Evolutionary conservation across 2,888 invertebrate species (phyloP).

Genomic region (Drosophila putrida): DNA sequence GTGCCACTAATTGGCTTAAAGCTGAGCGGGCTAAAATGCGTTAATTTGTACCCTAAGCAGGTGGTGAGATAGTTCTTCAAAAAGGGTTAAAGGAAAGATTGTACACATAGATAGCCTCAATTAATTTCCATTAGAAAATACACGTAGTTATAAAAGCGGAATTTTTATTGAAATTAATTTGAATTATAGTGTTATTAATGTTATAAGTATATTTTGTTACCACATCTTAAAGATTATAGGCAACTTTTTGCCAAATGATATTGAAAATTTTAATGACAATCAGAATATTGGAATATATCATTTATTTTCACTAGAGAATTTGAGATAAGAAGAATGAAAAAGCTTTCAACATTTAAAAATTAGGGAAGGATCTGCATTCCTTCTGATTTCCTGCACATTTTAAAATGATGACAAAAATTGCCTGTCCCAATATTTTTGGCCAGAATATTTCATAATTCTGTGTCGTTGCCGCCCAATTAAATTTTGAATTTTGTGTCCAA

Average conservation of each 20-base stretch:
- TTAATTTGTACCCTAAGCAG: slow-evolving; percentile 17
- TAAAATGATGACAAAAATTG: slow-evolving; percentile 18
- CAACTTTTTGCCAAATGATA: too few relatives aligned
- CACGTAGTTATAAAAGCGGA: not conserved
- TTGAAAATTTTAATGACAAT: too few relatives aligned
- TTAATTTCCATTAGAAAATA: not conserved
- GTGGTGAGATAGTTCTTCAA: slow-evolving; percentile 5
- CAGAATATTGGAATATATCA: too few relatives aligned
- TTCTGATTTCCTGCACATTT: slow-evolving; percentile 22
- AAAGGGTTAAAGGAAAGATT: slow-evolving; percentile 7
- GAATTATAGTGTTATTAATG: not conserved
- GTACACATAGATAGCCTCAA: slow-evolving; percentile 1
- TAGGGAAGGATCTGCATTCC: slow-evolving; percentile 11
- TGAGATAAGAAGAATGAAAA: too few relatives aligned
- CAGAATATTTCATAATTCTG: slow-evolving; percentile 69
- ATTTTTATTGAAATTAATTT: not conserved
- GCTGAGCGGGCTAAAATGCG: slow-evolving; percentile 7
- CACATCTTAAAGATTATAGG: too few relatives aligned
- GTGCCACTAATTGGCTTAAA: slow-evolving; percentile 68
- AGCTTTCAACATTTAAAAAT: too few relatives aligned
- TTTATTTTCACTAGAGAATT: not conserved
- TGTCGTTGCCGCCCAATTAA: slow-evolving; percentile 63
- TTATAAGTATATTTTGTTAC: too few relatives aligned
- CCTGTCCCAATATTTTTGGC: slow-evolving; percentile 27
- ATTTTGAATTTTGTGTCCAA: slow-evolving; percentile 57